These are phyloP conservation scores for Rattus rattus DNA, from an alignment of 2,113 vertebrate species.

Conservation along the genomic window DNA sequence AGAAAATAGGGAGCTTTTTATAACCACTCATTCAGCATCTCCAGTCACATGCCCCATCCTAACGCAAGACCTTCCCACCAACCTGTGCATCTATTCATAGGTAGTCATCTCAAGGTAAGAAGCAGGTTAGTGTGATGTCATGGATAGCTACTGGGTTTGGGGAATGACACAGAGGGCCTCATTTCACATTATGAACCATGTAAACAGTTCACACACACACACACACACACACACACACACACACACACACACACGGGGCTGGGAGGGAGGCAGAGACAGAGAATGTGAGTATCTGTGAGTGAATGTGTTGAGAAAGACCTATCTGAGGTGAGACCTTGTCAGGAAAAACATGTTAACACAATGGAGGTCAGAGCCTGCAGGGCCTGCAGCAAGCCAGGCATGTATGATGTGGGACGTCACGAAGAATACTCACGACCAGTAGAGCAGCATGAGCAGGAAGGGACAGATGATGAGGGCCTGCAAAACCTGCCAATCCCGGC, in stretches of 20 bases:
- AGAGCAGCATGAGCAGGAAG: slow-evolving; percentile 96
- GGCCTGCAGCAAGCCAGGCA: neutral
- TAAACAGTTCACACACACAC: neutral
- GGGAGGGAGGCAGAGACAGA: no score
- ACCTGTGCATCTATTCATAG: neutral
- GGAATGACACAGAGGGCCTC: fast-evolving
- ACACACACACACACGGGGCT: no score
- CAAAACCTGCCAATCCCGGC: slow-evolving; percentile 97
- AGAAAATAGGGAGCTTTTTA: neutral
- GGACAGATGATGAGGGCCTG: slow-evolving; percentile 97
- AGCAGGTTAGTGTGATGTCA: fast-evolving
- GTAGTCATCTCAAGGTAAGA: neutral
- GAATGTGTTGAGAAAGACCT: neutral
- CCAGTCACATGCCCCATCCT: neutral
- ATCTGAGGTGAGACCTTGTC: neutral
- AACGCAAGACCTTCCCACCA: neutral
- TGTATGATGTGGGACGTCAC: fast-evolving
- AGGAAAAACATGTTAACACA: neutral
- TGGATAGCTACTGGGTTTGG: neutral
- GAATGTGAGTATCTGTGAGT: neutral
- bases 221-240: no score
- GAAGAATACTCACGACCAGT: slow-evolving; percentile 93
- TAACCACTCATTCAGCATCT: neutral
- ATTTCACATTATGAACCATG: neutral
- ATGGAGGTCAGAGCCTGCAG: neutral